Base-by-base conservation (phyloP, 2,797 vertebrate genomes). In the Eulemur albifrons region DNA sequence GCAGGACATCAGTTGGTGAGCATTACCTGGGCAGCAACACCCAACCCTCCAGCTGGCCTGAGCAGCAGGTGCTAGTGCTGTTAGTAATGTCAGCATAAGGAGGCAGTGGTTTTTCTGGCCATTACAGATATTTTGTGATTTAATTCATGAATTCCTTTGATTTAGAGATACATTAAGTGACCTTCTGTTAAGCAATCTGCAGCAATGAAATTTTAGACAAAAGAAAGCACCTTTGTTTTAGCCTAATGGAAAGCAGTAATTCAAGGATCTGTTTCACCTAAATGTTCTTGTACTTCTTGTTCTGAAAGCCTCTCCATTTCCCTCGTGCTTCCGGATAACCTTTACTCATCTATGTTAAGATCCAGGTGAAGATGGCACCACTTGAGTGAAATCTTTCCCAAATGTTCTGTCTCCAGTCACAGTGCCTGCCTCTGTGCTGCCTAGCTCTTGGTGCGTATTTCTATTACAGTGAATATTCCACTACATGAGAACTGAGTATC, bases 121-220 rank as follows among this genome's bases (percentile, higher is more conserved):
- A 35, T 10, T 76, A 35, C 5, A 38, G 70, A 70, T 35, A 94
- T 50, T 69, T 77, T 73, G 81, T 70, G 32, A 91, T 65, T 85
- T 79, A 88, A 84, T 63, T 92, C 81, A 77, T 2, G 27, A 40
- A 82, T 80, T 76, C 50, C 48, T 91, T 73, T 30, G 38, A 9
- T 94, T 91, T 61, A 85, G 65, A 93, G 54, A 75, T 54, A 40
- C 20, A 86, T 72, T 89, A 80, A 93, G 73, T 63, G 65, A 54
- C 54, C 70, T 89, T 90, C 52, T 88, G 77, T 72, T 97, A 83
- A 84, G 57, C 38, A 86, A 89, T 87, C 63, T 83, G 30, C 20
- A 76, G 52, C 40, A 86, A 27, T 63, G 72, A 57, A 43, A 61
- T 70, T 84, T 91, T 67, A 72, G 75, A 90, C 11, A 52, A 79